Percentiles rank a stretch among this genome's conserved stretches.
phyloP scores from a whole-genome alignment of 2,113 vertebrate species.

The Monopterus albus region DNA sequence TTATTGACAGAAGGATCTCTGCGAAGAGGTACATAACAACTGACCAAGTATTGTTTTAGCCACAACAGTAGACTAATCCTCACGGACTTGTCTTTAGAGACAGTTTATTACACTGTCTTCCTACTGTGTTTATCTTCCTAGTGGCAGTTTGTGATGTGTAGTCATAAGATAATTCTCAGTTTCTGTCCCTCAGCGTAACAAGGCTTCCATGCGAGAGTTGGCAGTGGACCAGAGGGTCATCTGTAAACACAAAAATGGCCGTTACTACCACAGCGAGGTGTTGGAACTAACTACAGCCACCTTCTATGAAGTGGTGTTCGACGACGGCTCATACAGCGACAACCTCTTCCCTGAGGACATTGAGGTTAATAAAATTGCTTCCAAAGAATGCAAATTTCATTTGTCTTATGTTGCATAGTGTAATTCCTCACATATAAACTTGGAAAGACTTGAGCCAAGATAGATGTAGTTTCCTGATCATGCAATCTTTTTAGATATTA shows the following conservation, averaged over 20 bases:
- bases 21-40: not conserved
- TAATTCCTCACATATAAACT: not conserved
- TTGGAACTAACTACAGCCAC: constrained; percentile 91
- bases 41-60: not conserved
- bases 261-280: constrained; percentile 97
- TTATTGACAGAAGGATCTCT: too few species aligned
- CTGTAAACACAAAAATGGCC: constrained; percentile 94
- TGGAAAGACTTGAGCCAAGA: too few species aligned
- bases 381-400: not conserved
- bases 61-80: not conserved
- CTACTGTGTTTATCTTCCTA: too few species aligned
- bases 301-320: constrained; percentile 97
- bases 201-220: constrained; percentile 87
- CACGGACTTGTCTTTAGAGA: not conserved
- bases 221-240: constrained; percentile 91
- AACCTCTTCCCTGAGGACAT: constrained; percentile 98
- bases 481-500: too few species aligned
- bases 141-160: too few species aligned
- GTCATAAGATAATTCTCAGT: not conserved
- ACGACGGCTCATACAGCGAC: constrained; percentile 97
- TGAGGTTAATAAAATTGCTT: constrained; percentile 82
- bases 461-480: too few species aligned
- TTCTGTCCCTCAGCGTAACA: constrained; percentile 81
- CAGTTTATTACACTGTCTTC: not conserved
- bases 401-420: not conserved